phyloP scores from a whole-genome alignment of 2,113 vertebrate genomes.

The Herpetotheres cachinnans region DNA sequence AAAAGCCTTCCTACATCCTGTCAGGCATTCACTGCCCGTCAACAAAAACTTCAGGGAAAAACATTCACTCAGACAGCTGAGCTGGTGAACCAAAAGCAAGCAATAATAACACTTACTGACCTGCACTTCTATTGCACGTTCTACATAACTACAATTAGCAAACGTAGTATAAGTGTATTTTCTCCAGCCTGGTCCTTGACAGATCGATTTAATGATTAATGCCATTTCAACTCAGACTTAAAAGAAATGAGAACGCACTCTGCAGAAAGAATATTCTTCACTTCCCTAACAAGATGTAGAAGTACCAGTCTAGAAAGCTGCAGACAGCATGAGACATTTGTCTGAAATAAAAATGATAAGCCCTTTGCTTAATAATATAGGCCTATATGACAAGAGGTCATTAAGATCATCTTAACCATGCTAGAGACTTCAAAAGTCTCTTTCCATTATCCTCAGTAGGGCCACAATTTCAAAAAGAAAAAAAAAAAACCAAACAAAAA shows the following conservation, averaged over 20 bases:
- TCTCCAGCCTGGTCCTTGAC: not conserved
- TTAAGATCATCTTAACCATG: not conserved
- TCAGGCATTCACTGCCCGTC: not conserved
- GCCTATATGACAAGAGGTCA: not conserved
- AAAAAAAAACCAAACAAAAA: not conserved
- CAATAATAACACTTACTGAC: not conserved
- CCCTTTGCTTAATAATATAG: not conserved
- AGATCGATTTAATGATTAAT: not conserved
- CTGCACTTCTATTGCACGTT: not conserved
- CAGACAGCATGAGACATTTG: not conserved
- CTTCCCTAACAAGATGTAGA: not conserved
- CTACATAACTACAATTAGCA: not conserved
- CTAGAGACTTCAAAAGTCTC: not conserved
- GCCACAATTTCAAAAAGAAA: not conserved
- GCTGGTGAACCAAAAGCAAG: not conserved
- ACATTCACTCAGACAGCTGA: not conserved
- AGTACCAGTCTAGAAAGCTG: not conserved
- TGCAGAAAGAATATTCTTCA: not conserved
- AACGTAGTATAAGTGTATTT: not conserved
- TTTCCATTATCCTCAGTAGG: not conserved
- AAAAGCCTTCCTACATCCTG: not conserved
- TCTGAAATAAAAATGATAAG: not conserved
- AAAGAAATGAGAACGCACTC: not conserved
- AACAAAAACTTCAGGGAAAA: not conserved
- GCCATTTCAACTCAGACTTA: not conserved